These are phyloP conservation scores for Actinopyga echinites DNA, from an alignment of 53 echinoderm and acorn worm genomes.

Conservation along the genomic window DNA sequence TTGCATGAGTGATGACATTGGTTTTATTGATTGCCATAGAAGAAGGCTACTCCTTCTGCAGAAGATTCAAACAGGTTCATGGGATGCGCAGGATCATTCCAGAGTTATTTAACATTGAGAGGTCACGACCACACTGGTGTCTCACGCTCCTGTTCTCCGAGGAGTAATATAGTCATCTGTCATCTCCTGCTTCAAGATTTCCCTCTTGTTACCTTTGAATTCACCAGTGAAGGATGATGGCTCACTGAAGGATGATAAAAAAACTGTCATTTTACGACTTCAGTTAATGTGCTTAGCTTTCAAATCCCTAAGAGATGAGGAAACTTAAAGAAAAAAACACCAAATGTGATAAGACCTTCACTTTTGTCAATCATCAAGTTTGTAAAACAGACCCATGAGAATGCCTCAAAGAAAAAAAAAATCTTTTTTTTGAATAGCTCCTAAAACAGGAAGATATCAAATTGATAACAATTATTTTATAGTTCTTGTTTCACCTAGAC, in stretches of 20 bases:
- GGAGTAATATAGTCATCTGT: conserved; percentile 24
- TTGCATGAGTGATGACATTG: too few relatives aligned
- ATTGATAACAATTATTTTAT: too few relatives aligned
- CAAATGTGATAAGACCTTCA: conserved; percentile 6
- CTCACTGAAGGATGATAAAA: conserved; percentile 27
- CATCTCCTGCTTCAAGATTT: background rate
- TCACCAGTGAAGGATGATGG: conserved; percentile 21
- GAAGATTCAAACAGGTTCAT: too few relatives aligned
- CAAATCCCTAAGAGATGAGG: conserved; percentile 5
- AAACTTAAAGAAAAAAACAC: conserved; percentile 20
- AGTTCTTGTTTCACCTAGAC: too few relatives aligned
- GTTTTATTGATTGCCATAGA: too few relatives aligned
- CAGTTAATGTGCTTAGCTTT: background rate
- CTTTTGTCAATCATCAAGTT: conserved; percentile 13
- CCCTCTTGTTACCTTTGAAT: background rate
- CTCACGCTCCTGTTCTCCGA: background rate
- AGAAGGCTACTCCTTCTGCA: too few relatives aligned
- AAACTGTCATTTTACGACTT: background rate
- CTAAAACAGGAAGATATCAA: too few relatives aligned
- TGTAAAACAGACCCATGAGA: too few relatives aligned
- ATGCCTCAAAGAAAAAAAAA: too few relatives aligned
- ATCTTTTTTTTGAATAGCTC: too few relatives aligned
- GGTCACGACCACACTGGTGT: background rate
- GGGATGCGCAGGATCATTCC: too few relatives aligned
- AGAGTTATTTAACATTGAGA: too few relatives aligned